These are phyloP conservation scores for Passerina amoena DNA, from an alignment of 2,113 vertebrate species.

Conservation along the genomic window DNA sequence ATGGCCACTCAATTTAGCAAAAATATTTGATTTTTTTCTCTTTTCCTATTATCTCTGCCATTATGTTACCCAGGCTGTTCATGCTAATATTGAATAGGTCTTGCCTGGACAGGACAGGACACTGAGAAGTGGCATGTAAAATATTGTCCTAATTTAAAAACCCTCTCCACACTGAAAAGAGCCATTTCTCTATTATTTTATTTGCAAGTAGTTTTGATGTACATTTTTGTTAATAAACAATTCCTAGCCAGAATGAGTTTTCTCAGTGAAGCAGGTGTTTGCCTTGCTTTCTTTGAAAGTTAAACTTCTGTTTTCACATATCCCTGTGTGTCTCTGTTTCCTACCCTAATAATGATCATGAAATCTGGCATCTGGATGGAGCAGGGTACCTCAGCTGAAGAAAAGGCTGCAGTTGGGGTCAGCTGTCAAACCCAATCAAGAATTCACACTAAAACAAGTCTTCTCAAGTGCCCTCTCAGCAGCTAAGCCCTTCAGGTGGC, in stretches of 20 bases:
- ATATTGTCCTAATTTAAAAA: neutral
- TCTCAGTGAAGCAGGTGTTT: neutral
- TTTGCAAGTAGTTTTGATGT: neutral
- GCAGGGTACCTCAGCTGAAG: neutral
- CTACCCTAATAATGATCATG: neutral
- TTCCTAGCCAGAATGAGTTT: neutral
- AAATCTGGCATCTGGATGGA: neutral
- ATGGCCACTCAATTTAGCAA: neutral
- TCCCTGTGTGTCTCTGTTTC: accelerated
- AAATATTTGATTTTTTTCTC: neutral
- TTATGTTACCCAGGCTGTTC: neutral
- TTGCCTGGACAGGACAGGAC: neutral
- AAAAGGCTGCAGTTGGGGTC: neutral
- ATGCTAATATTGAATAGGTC: neutral
- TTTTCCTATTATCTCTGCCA: neutral
- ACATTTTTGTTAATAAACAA: neutral
- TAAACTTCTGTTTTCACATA: neutral
- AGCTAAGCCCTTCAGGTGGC: neutral
- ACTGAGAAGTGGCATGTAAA: neutral
- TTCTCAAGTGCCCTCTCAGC: neutral
- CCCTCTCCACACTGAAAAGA: neutral
- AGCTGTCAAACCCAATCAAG: neutral
- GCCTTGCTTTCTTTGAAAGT: neutral
- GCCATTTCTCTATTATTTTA: neutral
- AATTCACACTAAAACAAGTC: neutral